Evolutionary conservation across 2,888 invertebrate species (phyloP).

Genomic region (Plagodis pulveraria): DNA sequence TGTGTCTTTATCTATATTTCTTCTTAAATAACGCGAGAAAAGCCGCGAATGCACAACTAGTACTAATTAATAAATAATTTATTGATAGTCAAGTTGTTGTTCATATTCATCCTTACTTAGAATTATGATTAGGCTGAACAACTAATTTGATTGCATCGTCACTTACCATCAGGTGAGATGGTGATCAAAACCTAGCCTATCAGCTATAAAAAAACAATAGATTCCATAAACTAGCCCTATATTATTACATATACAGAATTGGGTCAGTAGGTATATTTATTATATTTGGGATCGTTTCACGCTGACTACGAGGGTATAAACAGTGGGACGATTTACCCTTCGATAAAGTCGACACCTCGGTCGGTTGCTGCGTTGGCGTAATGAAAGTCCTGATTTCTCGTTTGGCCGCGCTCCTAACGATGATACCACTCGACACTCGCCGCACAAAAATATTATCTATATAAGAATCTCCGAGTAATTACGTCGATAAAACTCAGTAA

Average conservation of each 20-base stretch:
- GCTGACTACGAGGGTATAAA: slow-evolving; percentile 3
- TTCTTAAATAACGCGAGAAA: slow-evolving; percentile 12
- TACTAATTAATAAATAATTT: too few relatives aligned
- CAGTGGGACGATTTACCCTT: too few relatives aligned
- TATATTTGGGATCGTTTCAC: slow-evolving; percentile 18
- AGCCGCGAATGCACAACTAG: slow-evolving; percentile 9
- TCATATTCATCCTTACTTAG: too few relatives aligned
- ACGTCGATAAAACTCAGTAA: too few relatives aligned
- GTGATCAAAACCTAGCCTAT: too few relatives aligned
- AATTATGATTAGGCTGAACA: too few relatives aligned
- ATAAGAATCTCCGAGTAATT: too few relatives aligned
- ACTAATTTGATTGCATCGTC: too few relatives aligned
- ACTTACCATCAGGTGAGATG: too few relatives aligned
- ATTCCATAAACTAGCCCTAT: slow-evolving; percentile 12
- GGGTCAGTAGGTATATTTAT: slow-evolving; percentile 24
- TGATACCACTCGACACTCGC: slow-evolving; percentile 29
- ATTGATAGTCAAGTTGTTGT: too few relatives aligned
- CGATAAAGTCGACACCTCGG: slow-evolving; percentile 11
- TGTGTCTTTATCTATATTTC: too few relatives aligned
- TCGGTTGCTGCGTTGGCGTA: slow-evolving; percentile 14
- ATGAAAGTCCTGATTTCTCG: slow-evolving; percentile 43
- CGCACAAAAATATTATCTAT: too few relatives aligned
- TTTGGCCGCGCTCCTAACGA: slow-evolving; percentile 39
- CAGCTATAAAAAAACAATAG: background rate
- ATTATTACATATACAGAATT: slow-evolving; percentile 17